Base-by-base conservation (phyloP, 2,797 vertebrate genomes). In the Yasuhikotakia modesta region DNA sequence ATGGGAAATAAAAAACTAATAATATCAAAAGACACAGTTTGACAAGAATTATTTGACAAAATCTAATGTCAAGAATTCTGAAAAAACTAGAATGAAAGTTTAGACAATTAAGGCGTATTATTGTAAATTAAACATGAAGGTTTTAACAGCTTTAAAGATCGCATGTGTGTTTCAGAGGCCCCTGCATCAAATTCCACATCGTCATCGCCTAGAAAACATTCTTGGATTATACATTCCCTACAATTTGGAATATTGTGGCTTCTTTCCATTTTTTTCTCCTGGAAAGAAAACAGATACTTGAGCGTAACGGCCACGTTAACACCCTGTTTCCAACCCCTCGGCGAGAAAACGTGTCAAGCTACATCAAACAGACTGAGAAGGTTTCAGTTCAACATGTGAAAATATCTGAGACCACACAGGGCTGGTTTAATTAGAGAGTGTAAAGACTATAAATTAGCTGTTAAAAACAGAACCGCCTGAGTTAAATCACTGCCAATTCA, bases 381-480 rank as follows among this genome's bases (percentile, higher is more conserved):
- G 69, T 69, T 83, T 48, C 72, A 63, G 55, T 77, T 81, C 72
- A 46, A 65, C 72, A 81, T 73, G 79, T 83, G 84, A 84, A 81
- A 81, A 84, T 78, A 83, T 76, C 81, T 61, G 39, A 17, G 74
- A 72, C 75, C 81, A 70, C 78, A 72, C 50, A 76, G 46, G 24
- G 24, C 60, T 32, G 32, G 70, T 72, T 81, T 83, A 82, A 82
- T 86, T 81, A 85, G 45, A 82, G 73, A 71, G 70, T 50, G 63
- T 35, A 64, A 70, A 81, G 73, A 39, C 60, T 69, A 72, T 22
- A 78, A 79, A 76, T 83, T 73, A 61, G 55, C 65, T 16, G 73
- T 27, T 76, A 79, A 53, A 78, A 52, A 57, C 17, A n/a, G 14
- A n/a, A 39, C 21, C 48, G 55, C 76, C 69, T 73, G 45, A 22